phyloP scores from a whole-genome alignment of 2,888 invertebrate genomes.

The Physocephala rufipes region DNA sequence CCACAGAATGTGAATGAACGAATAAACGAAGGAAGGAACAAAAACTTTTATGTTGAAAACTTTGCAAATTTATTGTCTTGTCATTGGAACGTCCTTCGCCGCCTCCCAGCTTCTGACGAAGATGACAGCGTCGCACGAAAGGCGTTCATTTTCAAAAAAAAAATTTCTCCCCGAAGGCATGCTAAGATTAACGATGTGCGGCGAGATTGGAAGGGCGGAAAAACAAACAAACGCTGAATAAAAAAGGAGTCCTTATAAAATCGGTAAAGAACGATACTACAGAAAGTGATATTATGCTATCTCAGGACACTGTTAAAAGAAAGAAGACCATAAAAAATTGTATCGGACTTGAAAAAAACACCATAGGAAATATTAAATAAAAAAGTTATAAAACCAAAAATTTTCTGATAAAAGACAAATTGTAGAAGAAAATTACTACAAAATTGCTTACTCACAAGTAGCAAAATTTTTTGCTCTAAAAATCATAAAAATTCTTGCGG shows the following conservation, averaged over 20 bases:
- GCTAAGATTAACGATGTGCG: constrained; percentile 12
- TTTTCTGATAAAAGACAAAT: not conserved
- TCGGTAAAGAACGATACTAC: not conserved
- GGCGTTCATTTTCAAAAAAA: too few species aligned
- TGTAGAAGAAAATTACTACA: not conserved
- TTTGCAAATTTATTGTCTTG: constrained; percentile 33
- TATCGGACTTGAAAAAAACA: not conserved
- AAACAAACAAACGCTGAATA: not conserved
- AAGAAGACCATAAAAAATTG: not conserved
- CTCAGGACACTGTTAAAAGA: not conserved
- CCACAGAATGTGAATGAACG: not conserved
- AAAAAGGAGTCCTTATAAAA: not conserved
- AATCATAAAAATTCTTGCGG: too few species aligned
- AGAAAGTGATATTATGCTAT: not conserved
- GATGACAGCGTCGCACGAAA: constrained; percentile 4
- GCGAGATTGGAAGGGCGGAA: not conserved
- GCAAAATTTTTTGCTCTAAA: too few species aligned
- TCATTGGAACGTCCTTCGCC: constrained; percentile 34
- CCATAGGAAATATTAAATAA: too few species aligned
- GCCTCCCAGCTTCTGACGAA: constrained; percentile 20
- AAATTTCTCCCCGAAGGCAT: constrained; percentile 5
- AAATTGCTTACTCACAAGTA: too few species aligned
- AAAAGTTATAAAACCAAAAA: not conserved
- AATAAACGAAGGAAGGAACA: not conserved
- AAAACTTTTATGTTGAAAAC: constrained; percentile 18